Base-by-base conservation (phyloP, 37 sponge, comb jelly and placozoan species). In the Cladorhizidae sp. region DNA sequence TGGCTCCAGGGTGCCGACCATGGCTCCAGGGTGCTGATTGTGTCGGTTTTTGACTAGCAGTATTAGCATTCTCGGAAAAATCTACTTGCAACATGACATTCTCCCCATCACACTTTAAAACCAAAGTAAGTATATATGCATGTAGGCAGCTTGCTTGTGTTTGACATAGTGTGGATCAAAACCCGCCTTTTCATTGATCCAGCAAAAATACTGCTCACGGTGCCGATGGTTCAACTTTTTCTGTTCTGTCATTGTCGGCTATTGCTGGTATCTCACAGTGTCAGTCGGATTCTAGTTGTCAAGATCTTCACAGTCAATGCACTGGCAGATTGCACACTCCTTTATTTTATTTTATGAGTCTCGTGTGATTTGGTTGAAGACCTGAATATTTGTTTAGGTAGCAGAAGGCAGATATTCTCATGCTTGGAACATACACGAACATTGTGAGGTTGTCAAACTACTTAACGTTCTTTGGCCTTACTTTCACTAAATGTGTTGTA, bases 391-490 rank as follows among this genome's bases (percentile, higher is more conserved):
- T 8, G 41, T 61, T 75, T 70, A 23, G 63, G 67, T 32, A 83
- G 83, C 28, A 83, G 41, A 83, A 83, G 83, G 29, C 67, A 50
- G 20, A 74, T 75, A 74, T 83, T 83, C 52, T 83, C 83, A 64
- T 83, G 74, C 57, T 83, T 74, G 23, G 55, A 58, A 54, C 83
- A 83, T 5, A 83, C 64, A 74, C 83, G 74, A 49, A 83, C 83
- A 58, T 83, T 65, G 32, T 83, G 83, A 83, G 55, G 35, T 81
- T 65, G 61, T 81, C 73, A 72, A 81, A 81, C 15, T 72, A 31
- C 38, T 81, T 81, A 6, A 81, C 63, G 72, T 81, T 81, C n/a
- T 40, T 40, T 72, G 82, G 82, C 61, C 73, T 50, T 83, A 58
- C 33, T 32, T 83, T 49, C 41, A 39, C 45, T 37, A 50, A 83